phyloP scores from a whole-genome alignment of 2,113 vertebrate species.

The Actenoides hombroni region DNA sequence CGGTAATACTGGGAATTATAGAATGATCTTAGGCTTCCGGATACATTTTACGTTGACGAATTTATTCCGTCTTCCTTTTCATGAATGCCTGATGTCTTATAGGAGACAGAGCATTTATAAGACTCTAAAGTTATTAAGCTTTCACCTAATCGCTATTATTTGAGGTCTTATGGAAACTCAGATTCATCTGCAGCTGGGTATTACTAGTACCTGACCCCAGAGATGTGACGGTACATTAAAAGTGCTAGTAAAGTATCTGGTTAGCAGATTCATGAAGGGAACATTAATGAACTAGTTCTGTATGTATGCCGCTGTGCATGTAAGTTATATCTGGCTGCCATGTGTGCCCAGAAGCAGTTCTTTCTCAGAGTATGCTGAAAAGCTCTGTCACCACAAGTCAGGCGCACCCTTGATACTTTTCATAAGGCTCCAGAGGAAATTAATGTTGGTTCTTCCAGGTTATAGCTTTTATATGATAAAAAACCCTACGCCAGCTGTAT shows the following conservation, averaged over 20 bases:
- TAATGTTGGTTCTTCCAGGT: constrained; percentile 33
- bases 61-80: constrained; percentile 46
- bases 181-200: constrained; percentile 24
- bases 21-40: constrained; percentile 4
- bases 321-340: constrained; percentile 55
- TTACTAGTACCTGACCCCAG: constrained; percentile 14
- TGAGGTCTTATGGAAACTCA: background rate
- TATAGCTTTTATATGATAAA: constrained; percentile 21
- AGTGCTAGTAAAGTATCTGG: constrained; percentile 50
- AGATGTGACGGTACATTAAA: constrained; percentile 36
- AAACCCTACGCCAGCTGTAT: constrained; percentile 4
- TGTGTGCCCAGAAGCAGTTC: constrained; percentile 63
- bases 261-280: constrained; percentile 5
- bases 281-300: constrained; percentile 42
- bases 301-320: fast-evolving
- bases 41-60: constrained; percentile 6
- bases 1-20: constrained; percentile 33
- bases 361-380: constrained; percentile 57
- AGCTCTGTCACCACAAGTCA: constrained; percentile 71
- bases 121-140: constrained; percentile 1
- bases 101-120: constrained; percentile 9
- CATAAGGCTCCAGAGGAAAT: constrained; percentile 70
- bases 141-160: constrained; percentile 25
- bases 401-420: constrained; percentile 46
- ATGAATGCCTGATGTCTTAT: background rate